Conservation (phyloP, 2,888 invertebrate genomes). For the Nomada fucata region DNA sequence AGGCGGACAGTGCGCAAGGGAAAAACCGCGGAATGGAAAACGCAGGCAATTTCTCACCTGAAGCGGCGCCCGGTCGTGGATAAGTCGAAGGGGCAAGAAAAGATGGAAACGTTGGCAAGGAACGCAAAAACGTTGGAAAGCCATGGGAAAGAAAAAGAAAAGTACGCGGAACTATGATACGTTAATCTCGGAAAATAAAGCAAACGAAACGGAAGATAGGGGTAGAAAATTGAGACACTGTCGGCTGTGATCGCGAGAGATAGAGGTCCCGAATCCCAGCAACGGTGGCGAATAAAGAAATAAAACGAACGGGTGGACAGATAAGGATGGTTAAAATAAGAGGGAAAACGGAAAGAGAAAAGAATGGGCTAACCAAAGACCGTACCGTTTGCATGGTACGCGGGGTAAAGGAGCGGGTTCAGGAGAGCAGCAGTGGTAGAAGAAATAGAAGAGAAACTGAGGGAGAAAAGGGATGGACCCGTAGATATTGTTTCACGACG, state of each 20-base stretch:
- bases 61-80: not conserved
- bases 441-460: slow-evolving; percentile 40
- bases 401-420: not conserved
- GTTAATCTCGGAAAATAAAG: not conserved
- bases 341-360: not conserved
- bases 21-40: not conserved
- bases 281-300: not conserved
- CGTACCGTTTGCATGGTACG: slow-evolving; percentile 6
- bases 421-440: not conserved
- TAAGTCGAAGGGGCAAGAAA: not conserved
- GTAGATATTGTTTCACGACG: slow-evolving; percentile 69
- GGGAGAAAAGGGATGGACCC: slow-evolving; percentile 39
- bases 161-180: not conserved
- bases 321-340: not conserved
- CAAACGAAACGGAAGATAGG: not conserved
- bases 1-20: not conserved
- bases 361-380: not conserved
- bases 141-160: not conserved
- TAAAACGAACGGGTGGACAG: not conserved
- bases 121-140: not conserved
- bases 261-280: not conserved
- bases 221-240: slow-evolving; percentile 12
- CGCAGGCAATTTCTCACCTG: slow-evolving; percentile 2
- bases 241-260: not conserved
- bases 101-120: not conserved